Conservation (phyloP, 2,113 vertebrate species). For the Lethenteron camtschaticum region DNA sequence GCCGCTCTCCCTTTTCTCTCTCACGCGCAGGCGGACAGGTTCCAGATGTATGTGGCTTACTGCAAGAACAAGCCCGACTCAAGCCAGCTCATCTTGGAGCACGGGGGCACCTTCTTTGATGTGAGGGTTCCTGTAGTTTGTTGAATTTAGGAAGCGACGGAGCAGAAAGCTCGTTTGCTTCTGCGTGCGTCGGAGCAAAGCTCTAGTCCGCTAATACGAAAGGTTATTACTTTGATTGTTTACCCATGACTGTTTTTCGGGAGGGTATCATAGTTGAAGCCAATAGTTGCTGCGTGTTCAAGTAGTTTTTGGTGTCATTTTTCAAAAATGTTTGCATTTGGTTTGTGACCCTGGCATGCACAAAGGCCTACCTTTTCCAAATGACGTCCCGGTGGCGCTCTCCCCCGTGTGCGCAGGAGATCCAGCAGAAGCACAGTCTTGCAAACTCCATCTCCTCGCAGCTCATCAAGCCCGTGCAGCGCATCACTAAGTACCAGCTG, state of each 20-base stretch:
- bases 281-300: too few relatives aligned
- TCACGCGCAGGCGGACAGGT: constrained; percentile 72
- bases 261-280: too few relatives aligned
- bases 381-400: background rate
- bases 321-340: too few relatives aligned
- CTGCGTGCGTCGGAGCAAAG: too few relatives aligned
- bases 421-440: constrained; percentile 73
- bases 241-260: too few relatives aligned
- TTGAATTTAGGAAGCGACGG: too few relatives aligned
- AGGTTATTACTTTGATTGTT: too few relatives aligned
- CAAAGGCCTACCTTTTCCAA: too few relatives aligned
- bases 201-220: too few relatives aligned
- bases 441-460: constrained; percentile 95
- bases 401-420: constrained; percentile 37
- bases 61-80: constrained; percentile 99
- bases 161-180: too few relatives aligned
- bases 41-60: constrained; percentile 96
- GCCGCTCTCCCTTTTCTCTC: constrained; percentile 12
- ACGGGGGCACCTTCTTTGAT: constrained; percentile 80
- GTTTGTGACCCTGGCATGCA: too few relatives aligned
- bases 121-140: constrained; percentile 28
- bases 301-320: too few relatives aligned
- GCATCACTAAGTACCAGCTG: constrained; percentile 95
- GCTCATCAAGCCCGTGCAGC: constrained; percentile 94
- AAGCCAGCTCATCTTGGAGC: constrained; percentile 84